Conservation (phyloP, 2,797 vertebrate species). For the Brachyalestes nurse region DNA sequence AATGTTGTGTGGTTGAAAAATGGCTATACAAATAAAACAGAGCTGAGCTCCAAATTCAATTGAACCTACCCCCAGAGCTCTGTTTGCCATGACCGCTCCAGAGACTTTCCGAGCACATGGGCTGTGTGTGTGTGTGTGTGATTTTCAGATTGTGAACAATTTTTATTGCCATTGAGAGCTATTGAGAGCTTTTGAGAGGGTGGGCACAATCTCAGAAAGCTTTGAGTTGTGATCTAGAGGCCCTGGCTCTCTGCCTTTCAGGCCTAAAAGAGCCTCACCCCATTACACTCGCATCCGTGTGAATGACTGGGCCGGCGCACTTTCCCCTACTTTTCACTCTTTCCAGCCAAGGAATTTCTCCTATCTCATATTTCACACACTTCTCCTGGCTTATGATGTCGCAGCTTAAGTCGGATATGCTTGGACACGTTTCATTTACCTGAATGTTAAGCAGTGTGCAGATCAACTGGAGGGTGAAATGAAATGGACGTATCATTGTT, state of each 20-base stretch:
- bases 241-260: conserved; percentile 38
- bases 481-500: neutral
- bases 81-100: conserved; percentile 10
- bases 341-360: conserved; percentile 60
- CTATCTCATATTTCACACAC: conserved; percentile 36
- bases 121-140: neutral
- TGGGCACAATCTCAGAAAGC: conserved; percentile 19
- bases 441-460: conserved; percentile 67
- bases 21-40: neutral
- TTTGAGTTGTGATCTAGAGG: conserved; percentile 11
- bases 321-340: conserved; percentile 17
- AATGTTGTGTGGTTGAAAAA: neutral
- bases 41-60: neutral
- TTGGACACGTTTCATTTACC: conserved; percentile 67
- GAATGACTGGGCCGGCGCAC: conserved; percentile 35
- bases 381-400: conserved; percentile 51
- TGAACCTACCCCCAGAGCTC: neutral
- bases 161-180: conserved; percentile 40
- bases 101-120: conserved; percentile 3
- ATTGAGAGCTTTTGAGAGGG: conserved; percentile 29
- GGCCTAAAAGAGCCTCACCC: conserved; percentile 63
- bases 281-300: conserved; percentile 44
- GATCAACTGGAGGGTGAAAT: conserved; percentile 40
- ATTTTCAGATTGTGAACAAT: conserved; percentile 36
- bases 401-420: conserved; percentile 66